Evolutionary conservation across 2,888 invertebrate genomes (phyloP).

Genomic region (Drosophila nigritarsus): DNA sequence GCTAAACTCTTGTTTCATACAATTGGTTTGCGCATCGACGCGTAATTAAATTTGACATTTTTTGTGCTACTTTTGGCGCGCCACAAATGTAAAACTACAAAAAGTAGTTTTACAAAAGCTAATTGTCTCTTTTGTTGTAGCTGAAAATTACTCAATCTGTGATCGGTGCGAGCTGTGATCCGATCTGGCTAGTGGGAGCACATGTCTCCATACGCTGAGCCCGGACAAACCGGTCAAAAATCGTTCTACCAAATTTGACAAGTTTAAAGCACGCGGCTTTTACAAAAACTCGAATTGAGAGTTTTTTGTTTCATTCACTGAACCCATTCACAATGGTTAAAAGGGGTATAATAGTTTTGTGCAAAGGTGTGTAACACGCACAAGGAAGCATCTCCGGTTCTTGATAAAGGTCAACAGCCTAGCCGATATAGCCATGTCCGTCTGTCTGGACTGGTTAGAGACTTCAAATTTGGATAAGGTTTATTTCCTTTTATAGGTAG

Average conservation of each 20-base stretch:
- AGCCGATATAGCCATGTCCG: background rate
- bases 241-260: constrained; percentile 77
- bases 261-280: constrained; percentile 52
- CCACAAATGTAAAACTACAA: constrained; percentile 3
- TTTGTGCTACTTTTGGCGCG: constrained; percentile 72
- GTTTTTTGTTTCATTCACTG: background rate
- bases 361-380: background rate
- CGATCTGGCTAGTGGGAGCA: constrained; percentile 39
- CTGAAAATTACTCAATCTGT: constrained; percentile 66
- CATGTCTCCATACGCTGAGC: constrained; percentile 26
- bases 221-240: constrained; percentile 76
- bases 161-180: constrained; percentile 17
- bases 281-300: constrained; percentile 35
- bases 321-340: background rate
- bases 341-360: background rate
- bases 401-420: background rate
- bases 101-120: constrained; percentile 24
- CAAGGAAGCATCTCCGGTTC: background rate
- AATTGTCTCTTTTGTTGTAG: constrained; percentile 39
- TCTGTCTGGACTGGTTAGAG: background rate
- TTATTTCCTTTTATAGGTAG: background rate
- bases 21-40: constrained; percentile 78
- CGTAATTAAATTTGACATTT: constrained; percentile 77
- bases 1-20: constrained; percentile 35
- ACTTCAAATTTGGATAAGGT: background rate